Evolutionary conservation across 2,797 vertebrate genomes (phyloP).

Genomic region (Poecilia picta): DNA sequence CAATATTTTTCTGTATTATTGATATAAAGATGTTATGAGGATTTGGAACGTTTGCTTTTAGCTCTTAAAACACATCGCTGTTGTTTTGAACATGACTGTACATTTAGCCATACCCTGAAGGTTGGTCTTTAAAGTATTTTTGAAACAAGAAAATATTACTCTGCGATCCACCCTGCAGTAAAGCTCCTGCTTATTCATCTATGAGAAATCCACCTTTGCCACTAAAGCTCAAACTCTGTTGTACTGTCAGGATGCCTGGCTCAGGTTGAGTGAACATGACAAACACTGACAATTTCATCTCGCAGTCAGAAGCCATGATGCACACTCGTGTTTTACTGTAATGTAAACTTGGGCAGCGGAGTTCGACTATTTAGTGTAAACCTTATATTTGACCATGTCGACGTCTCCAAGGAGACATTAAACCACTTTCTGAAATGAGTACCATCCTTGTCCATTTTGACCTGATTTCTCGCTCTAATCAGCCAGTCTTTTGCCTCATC

Average conservation of each 20-base stretch:
- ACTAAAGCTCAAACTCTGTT: neutral
- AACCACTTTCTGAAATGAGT: constrained; percentile 47
- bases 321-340: neutral
- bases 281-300: neutral
- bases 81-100: too few relatives aligned
- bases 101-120: neutral
- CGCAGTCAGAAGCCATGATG: neutral
- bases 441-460: constrained; percentile 55
- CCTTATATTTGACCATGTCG: constrained; percentile 14
- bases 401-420: constrained; percentile 24
- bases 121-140: neutral
- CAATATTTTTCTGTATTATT: neutral
- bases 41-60: neutral
- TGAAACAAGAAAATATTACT: neutral
- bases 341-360: neutral
- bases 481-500: constrained; percentile 47
- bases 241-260: neutral
- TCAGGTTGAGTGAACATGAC: neutral
- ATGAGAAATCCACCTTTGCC: neutral
- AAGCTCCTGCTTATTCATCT: neutral
- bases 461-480: constrained; percentile 62
- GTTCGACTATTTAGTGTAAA: constrained; percentile 5
- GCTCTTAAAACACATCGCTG: too few relatives aligned
- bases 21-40: neutral
- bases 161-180: neutral